Evolutionary conservation across 2,113 vertebrate species (phyloP), one percentile per base, ranked within the genome.

Genomic region (Myotis davidii): DNA sequence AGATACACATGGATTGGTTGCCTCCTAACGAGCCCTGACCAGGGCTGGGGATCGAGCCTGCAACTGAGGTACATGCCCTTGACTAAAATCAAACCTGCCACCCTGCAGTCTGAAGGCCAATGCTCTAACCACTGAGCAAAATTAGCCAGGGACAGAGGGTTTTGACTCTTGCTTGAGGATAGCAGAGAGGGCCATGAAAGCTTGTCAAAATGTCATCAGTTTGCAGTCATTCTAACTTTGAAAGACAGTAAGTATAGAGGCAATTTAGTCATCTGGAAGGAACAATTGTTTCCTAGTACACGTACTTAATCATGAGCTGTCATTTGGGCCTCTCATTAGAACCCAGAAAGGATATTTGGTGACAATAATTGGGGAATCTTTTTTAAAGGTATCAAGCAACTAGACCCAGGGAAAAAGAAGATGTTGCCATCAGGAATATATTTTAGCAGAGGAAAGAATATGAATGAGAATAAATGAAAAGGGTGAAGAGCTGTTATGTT

Each of bases 311-410:
- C 88, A 64, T 1, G 7, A 64, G 54, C n/a, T 94, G 70, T 96
- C 88, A 42, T 45, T 85, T 1, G 32, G 67, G 64, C 25, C 20
- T 91, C 54, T 34, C 72, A 13, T 91, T 86, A 89, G 59, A 89
- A 93, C 39, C 25, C 88, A 95, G 85, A 69, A 90, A 73, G 5
- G 32, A 91, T 94, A 86, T 65, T 39, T 73, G 42, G 16, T 95
- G 69, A 56, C n/a, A 96, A 87, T 95, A 89, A 93, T 74, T 89
- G 64, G 79, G 32, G 39, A 85, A 85, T 95, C 73, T 92, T 85
- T 96, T 88, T 52, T 39, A 76, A 90, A 76, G 84, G 25, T 83
- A 82, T 65, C 64, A 65, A 92, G n/a, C 86, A 92, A 88, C 29
- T 64, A 89, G 81, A 65, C 50, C n/a, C 83, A 90, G 67, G 76